phyloP scores from a whole-genome alignment of 1,140 invertebrate species.

The Archivesica marissinica region DNA sequence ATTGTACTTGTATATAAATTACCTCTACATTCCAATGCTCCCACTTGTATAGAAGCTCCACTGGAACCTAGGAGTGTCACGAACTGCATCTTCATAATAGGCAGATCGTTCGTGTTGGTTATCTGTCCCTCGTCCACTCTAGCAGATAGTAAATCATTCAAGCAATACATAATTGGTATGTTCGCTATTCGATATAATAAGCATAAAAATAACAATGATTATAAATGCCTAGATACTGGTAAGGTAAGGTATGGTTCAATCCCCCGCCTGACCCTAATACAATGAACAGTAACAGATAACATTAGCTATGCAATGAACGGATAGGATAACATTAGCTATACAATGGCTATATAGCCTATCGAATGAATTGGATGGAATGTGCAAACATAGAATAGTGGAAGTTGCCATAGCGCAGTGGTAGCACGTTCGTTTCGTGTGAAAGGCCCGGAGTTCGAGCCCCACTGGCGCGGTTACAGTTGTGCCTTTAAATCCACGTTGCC shows the following conservation, averaged over 20 bases:
- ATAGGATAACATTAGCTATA: too few species aligned
- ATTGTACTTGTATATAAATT: not conserved
- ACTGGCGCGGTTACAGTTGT: not conserved
- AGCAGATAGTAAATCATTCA: too few species aligned
- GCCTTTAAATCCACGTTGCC: not conserved
- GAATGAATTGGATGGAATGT: too few species aligned
- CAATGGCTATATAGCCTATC: too few species aligned
- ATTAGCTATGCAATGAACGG: too few species aligned
- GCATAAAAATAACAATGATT: too few species aligned
- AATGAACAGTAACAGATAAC: too few species aligned
- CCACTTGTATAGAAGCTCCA: not conserved
- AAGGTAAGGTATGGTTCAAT: too few species aligned
- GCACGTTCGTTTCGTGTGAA: not conserved
- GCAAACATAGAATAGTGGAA: not conserved
- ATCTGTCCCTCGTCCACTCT: constrained; percentile 7
- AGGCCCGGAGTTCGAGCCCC: not conserved
- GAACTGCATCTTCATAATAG: not conserved
- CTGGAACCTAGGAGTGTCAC: not conserved
- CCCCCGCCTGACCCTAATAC: too few species aligned
- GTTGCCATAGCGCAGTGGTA: not conserved
- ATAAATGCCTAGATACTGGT: too few species aligned
- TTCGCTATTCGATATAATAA: too few species aligned
- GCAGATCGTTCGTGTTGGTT: constrained; percentile 28
- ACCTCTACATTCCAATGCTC: constrained; percentile 49
- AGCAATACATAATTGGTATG: too few species aligned